A percentile compares a stretch with the other conserved stretches of the same genome.
phyloP scores from a whole-genome alignment of 2,113 vertebrate genomes.

The Vidua macroura region DNA sequence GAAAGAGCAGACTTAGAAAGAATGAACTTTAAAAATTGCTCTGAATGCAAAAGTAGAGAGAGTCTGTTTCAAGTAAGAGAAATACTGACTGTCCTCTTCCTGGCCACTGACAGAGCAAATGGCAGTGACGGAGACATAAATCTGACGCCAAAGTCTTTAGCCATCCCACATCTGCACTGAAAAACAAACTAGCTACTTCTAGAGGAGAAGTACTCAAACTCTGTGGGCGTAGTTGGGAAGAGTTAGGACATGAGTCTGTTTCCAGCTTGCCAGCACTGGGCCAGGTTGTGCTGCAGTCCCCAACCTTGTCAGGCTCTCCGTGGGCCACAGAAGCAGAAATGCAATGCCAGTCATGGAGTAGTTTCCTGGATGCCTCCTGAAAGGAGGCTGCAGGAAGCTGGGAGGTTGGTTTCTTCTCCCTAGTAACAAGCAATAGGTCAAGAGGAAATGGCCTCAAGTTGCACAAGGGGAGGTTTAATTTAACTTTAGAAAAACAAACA shows the following conservation, averaged over 20 bases:
- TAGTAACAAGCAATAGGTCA: background rate
- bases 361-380: background rate
- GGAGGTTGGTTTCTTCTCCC: background rate
- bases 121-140: background rate
- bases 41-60: background rate
- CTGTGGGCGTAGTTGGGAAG: background rate
- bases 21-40: background rate
- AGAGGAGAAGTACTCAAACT: background rate
- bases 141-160: background rate
- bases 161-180: background rate
- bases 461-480: background rate
- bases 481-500: background rate
- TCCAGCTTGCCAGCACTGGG: background rate
- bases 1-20: background rate
- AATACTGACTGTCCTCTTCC: background rate
- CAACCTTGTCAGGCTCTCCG: background rate
- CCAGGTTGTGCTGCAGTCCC: background rate
- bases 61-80: background rate
- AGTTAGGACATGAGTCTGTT: background rate
- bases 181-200: background rate
- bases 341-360: fast-evolving
- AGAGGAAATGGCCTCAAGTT: background rate
- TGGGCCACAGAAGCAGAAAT: background rate
- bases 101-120: background rate
- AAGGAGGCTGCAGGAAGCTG: background rate